A percentile compares a stretch with the other conserved stretches of the same genome.
These are phyloP conservation scores for Schizothorax lantsangensis DNA, from an alignment of 2,797 vertebrate genomes.

Conservation along the genomic window DNA sequence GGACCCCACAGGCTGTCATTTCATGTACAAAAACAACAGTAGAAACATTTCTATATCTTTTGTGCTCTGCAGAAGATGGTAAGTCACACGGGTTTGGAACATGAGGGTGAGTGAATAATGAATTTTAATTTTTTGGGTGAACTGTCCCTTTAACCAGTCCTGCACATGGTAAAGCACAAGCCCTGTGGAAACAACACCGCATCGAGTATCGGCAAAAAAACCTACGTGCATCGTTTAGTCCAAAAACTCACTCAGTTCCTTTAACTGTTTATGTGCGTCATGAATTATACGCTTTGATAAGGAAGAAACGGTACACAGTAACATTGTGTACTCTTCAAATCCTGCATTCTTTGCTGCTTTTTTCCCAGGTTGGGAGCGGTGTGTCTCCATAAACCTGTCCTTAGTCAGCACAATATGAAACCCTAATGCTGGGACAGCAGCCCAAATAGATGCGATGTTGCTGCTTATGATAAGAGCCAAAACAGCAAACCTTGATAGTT, in stretches of 20 bases:
- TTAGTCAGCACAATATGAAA: slow-evolving; percentile 22
- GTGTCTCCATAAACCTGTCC: background rate
- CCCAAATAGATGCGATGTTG: background rate
- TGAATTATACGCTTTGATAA: background rate
- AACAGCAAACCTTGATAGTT: background rate
- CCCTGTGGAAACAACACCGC: background rate
- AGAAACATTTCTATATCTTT: background rate
- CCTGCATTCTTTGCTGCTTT: background rate
- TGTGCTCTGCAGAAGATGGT: background rate
- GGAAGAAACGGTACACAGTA: background rate
- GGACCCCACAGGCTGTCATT: background rate
- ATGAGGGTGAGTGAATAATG: background rate
- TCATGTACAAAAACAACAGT: background rate
- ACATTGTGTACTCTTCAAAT: background rate
- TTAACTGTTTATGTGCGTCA: background rate
- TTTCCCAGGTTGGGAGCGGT: background rate
- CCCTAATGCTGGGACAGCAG: background rate
- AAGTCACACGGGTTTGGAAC: background rate
- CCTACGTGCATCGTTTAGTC: no score
- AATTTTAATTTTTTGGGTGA: background rate
- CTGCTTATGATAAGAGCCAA: background rate
- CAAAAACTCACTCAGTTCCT: background rate
- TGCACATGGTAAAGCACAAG: background rate
- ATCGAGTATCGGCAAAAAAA: background rate
- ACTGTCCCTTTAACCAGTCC: background rate